A percentile compares a stretch with the other conserved stretches of the same genome.
Conservation (phyloP, 2,797 vertebrate species). For the Semaprochilodus insignis region DNA sequence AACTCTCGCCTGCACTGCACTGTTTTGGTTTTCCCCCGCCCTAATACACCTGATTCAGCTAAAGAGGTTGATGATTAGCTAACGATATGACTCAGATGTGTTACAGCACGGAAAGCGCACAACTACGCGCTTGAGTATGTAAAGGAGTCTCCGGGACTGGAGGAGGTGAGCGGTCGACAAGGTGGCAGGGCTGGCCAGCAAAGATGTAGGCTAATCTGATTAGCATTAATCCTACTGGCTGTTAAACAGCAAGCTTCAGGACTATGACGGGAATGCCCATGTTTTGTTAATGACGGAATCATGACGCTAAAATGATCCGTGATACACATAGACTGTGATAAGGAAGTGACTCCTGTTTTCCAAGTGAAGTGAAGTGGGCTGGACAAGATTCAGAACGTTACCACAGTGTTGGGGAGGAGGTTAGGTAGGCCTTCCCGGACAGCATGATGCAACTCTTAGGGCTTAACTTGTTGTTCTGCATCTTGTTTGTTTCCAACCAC, state of each 20-base stretch:
- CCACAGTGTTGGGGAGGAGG: neutral
- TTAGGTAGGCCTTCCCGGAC: neutral
- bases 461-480: neutral
- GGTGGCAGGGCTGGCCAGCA: neutral
- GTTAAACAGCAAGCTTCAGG: neutral
- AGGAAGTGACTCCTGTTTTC: neutral
- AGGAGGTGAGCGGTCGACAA: neutral
- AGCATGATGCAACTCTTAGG: neutral
- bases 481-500: neutral
- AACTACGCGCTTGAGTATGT: no score
- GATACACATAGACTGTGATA: neutral
- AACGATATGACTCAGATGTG: neutral
- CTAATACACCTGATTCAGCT: no score
- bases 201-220: neutral
- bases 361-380: neutral
- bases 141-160: neutral
- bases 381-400: neutral
- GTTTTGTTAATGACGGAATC: neutral
- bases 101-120: neutral
- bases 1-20: no score
- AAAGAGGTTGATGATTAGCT: neutral
- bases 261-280: no score
- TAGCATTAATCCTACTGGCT: neutral
- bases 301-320: no score
- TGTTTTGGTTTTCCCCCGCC: no score